Base-by-base conservation (phyloP, 2,113 vertebrate genomes). In the Brachionichthys hirsutus region DNA sequence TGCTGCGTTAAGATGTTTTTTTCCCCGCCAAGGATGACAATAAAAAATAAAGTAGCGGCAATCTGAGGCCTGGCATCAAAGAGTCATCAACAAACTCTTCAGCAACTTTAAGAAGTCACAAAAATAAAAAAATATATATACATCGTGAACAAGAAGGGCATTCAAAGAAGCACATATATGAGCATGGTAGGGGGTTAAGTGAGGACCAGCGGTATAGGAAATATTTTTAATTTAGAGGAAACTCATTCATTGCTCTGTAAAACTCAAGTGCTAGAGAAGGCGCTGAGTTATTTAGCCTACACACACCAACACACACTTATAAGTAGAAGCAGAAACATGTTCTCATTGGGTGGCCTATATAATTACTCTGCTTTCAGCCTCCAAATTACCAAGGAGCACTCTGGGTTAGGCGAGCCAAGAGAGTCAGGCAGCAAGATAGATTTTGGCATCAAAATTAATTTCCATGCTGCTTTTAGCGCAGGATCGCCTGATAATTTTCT, bases 321-420 rank as follows among this genome's bases (percentile, higher is more conserved):
- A 72, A 54, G 75, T 53, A 73, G 16, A 50, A 17, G 69, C 74
- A 82, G 66, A 78, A 75, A 73, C 57, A 68, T 60, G 59, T 70
- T 78, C 77, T 82, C 78, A 86, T 87, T 43, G 38, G 81, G 81
- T 82, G 65, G 73, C 78, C 84, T 82, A 86, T 85, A 87, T 89
- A 88, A 90, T 90, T 86, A 89, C 87, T 78, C 69, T 80, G 83
- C 81, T 88, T 86, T 88, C 80, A 85, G 77, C 73, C 68, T 83
- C 79, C 76, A 81, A 89, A 85, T 77, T 76, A 88, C 77, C 76
- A 78, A 72, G 56, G 41, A 84, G 83, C 85, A 86, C 77, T 84
- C 82, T n/a, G 80, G 70, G 69, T 14, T 77, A 74, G 73, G 63
- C 46, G 55, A 85, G 76, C 66, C 73, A 66, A 77, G 53, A 76